Percentiles rank a stretch among this genome's conserved stretches.
phyloP scores from a whole-genome alignment of 2,888 invertebrate species.

The Xestia rhomboidea region DNA sequence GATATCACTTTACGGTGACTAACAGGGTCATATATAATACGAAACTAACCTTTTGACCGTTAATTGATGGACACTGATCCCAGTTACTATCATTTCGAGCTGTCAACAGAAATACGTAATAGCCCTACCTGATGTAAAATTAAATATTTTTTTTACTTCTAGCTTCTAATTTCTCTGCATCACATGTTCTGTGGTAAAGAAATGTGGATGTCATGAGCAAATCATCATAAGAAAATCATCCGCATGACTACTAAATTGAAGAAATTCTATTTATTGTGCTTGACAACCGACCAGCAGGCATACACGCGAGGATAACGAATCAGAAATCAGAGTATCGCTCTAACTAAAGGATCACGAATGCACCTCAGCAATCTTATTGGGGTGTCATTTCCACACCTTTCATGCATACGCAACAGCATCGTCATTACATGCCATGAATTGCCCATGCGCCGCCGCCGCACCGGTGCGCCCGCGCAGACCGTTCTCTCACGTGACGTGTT shows the following conservation, averaged over 20 bases:
- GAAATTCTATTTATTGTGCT: neutral
- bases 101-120: too few relatives aligned
- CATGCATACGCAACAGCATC: slow-evolving; percentile 30
- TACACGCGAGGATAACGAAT: neutral
- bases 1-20: too few relatives aligned
- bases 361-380: neutral
- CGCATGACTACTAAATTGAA: neutral
- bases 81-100: too few relatives aligned
- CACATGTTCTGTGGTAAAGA: neutral
- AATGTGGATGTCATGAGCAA: neutral
- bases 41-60: too few relatives aligned
- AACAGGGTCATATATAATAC: too few relatives aligned
- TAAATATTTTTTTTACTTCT: neutral
- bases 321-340: neutral
- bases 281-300: neutral
- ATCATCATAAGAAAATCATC: neutral
- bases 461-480: slow-evolving; percentile 24
- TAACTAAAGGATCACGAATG: slow-evolving; percentile 17
- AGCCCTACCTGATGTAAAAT: too few relatives aligned
- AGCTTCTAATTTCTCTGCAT: too few relatives aligned
- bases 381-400: slow-evolving; percentile 13
- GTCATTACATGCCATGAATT: slow-evolving; percentile 31
- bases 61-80: too few relatives aligned
- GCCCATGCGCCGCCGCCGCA: slow-evolving; percentile 32
- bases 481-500: slow-evolving; percentile 46